Conservation (phyloP, 2,888 invertebrate genomes). For the Latheticus oryzae region DNA sequence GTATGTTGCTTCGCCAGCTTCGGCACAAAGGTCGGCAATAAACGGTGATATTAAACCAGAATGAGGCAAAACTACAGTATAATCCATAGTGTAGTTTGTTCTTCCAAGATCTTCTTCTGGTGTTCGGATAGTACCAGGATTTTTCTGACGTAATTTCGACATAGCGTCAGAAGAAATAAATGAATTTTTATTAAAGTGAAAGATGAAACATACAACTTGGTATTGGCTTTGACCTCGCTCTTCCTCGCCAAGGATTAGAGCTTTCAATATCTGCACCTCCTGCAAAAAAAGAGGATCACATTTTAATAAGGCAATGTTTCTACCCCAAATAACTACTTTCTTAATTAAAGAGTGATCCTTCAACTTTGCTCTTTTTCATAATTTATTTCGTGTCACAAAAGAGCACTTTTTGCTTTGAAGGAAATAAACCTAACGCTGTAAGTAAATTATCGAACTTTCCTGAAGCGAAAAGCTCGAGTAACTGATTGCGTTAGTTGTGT, state of each 20-base stretch:
- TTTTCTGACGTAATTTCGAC: slow-evolving; percentile 90
- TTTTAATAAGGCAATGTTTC: not conserved
- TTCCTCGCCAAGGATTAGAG: slow-evolving; percentile 90
- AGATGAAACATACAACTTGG: slow-evolving; percentile 92
- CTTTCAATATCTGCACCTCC: slow-evolving; percentile 94
- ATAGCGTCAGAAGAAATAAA: slow-evolving; percentile 97
- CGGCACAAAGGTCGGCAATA: slow-evolving; percentile 79
- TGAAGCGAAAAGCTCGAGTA: slow-evolving; percentile 13
- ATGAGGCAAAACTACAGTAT: slow-evolving; percentile 78
- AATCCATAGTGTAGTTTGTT: slow-evolving; percentile 85
- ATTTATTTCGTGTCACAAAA: slow-evolving; percentile 15
- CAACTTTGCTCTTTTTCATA: slow-evolving; percentile 8
- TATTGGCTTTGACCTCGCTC: slow-evolving; percentile 90
- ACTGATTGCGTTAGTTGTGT: slow-evolving; percentile 34
- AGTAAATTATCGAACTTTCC: slow-evolving; percentile 29
- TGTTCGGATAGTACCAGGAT: slow-evolving; percentile 70
- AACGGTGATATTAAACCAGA: slow-evolving; percentile 79
- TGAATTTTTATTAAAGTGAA: slow-evolving; percentile 89
- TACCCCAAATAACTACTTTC: not conserved
- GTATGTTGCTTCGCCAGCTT: slow-evolving; percentile 82
- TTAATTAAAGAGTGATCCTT: slow-evolving; percentile 7
- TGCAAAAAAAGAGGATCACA: slow-evolving; percentile 64
- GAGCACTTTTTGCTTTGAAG: slow-evolving; percentile 13
- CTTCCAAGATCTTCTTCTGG: slow-evolving; percentile 92
- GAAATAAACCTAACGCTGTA: slow-evolving; percentile 20